A percentile compares a stretch with the other conserved stretches of the same genome.
Conservation (phyloP, 2,888 invertebrate species). For the Polyploca ridens region DNA sequence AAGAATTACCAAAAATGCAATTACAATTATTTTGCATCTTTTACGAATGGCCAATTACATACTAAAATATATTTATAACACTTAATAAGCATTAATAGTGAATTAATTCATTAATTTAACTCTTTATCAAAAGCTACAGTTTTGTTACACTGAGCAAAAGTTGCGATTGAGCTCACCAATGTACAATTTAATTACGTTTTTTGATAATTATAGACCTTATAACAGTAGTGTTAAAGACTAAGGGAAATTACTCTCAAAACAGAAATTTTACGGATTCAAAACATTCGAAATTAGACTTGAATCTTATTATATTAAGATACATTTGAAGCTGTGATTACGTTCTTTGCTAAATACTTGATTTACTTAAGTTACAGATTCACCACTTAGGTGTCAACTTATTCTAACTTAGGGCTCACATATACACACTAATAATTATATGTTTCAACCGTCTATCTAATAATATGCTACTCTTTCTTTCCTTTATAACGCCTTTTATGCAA, state of each 20-base stretch:
- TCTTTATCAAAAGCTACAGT: conserved; percentile 51
- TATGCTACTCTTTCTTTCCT: too few species aligned
- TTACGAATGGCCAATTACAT: conserved; percentile 11
- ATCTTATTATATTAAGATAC: neutral
- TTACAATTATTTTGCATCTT: neutral
- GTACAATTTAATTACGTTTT: conserved; percentile 4
- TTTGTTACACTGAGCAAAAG: conserved; percentile 56
- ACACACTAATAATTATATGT: neutral
- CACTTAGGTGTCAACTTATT: neutral
- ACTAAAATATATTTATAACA: conserved; percentile 14
- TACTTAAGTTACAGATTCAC: neutral
- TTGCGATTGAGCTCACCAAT: conserved; percentile 61
- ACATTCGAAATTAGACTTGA: neutral
- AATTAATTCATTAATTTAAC: conserved; percentile 17
- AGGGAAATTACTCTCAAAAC: neutral
- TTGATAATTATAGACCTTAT: neutral
- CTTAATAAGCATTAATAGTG: too few species aligned
- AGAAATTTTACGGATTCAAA: neutral
- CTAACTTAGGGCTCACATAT: neutral
- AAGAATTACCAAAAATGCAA: too few species aligned
- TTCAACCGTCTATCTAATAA: too few species aligned
- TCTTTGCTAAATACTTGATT: neutral
- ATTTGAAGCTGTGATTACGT: neutral
- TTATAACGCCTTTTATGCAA: too few species aligned
- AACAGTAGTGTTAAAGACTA: neutral